Base-by-base conservation (phyloP, 2,797 vertebrate genomes). In the Megaceryle alcyon region DNA sequence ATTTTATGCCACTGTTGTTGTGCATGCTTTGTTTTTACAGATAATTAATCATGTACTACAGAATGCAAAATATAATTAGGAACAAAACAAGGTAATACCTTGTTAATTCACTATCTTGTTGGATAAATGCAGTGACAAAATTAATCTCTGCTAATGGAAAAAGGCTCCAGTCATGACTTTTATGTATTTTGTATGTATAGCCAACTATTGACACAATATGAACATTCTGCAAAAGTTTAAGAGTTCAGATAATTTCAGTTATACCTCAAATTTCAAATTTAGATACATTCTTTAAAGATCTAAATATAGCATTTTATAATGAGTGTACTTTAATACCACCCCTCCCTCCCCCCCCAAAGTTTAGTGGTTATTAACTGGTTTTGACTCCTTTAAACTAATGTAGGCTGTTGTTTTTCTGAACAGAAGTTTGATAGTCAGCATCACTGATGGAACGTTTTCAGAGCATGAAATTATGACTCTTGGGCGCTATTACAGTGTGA, bases 401-500 rank as follows among this genome's bases (percentile, higher is more conserved):
- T 71, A 68, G 25, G 31, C 44, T 95, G 82, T 92, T 96, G 18
- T 71, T 95, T 94, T 91, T 92, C 19, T 92, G 94, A 78, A 88
- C 81, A 97, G 94, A 75, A 96, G 96, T 90, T 96, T 96, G 86
- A 75, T 99, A 86, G 82, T 97, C 76, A 96, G 91, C 87, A 95
- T 98, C 28, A 96, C 95, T 82, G 96, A 46, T 17, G 96, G 94
- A 82, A 95, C 88, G 1, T 98, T 99, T 81, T 98, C 97, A 22
- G 99, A 99, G 59, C 99, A 99, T 6, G 99, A 99, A 97, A 94
- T 99, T 85, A 94, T 99, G 96, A 98, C 98, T 28, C 96, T 99
- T 46, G 98, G 97, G 28, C 98, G 98, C 71, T 86, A 93, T 71
- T 99, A 99, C 68, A 89, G 97, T 5, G 85, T 96, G 41, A 96